A percentile compares a stretch with the other conserved stretches of the same genome.
Conservation (phyloP, 2,113 vertebrate species). For the Ptychochromis oligacanthus region DNA sequence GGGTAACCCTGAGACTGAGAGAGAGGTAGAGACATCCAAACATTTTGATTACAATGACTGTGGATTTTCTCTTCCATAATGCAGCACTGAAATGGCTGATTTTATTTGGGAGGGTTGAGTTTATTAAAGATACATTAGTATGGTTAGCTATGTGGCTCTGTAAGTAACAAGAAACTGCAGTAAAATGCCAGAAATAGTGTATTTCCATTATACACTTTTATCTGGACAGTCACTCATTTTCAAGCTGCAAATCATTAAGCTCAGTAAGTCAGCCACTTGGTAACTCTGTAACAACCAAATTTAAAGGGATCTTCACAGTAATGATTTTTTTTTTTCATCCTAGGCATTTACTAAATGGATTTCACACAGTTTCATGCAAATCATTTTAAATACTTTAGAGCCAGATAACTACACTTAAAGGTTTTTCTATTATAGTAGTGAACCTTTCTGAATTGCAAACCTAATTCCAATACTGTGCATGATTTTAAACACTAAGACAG, state of each 20-base stretch:
- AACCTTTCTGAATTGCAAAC: not conserved
- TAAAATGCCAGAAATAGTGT: not conserved
- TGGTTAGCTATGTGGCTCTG: not conserved
- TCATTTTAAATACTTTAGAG: not conserved
- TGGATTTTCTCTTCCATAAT: not conserved
- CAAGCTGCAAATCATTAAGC: no score
- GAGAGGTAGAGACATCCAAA: not conserved
- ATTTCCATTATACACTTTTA: not conserved
- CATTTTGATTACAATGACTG: not conserved
- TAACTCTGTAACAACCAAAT: no score
- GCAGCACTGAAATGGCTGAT: not conserved
- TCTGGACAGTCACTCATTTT: not conserved
- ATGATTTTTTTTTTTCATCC: no score
- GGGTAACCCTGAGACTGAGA: conserved; percentile 69
- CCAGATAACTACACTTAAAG: not conserved
- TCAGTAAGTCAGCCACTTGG: no score
- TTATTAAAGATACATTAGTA: not conserved
- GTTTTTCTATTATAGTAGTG: not conserved
- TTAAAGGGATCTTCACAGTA: no score
- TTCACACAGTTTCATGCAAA: not conserved
- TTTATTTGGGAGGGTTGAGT: not conserved
- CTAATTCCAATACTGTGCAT: not conserved
- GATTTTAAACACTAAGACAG: not conserved
- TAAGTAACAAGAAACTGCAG: not conserved
- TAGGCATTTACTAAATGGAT: not conserved